A percentile compares a stretch with the other conserved stretches of the same genome.
These are phyloP conservation scores for Acanthurus lineatus DNA, from an alignment of 2,797 vertebrate genomes.

Conservation along the genomic window DNA sequence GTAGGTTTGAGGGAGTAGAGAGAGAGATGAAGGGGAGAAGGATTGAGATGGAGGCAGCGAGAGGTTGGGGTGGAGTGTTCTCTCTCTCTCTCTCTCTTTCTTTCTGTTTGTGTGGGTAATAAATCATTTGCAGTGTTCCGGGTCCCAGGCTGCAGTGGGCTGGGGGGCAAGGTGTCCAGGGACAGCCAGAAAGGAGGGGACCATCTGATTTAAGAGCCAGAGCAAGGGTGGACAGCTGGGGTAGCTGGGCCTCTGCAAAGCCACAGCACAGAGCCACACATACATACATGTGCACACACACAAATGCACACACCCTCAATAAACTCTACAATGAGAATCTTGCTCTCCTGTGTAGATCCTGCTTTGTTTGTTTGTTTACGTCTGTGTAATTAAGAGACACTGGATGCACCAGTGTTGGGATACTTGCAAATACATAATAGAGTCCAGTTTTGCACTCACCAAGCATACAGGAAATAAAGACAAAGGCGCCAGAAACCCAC, in stretches of 20 bases:
- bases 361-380: slow-evolving; percentile 6
- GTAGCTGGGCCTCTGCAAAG: slow-evolving; percentile 55
- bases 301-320: slow-evolving; percentile 1
- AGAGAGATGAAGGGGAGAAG: slow-evolving; percentile 60
- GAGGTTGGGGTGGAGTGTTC: slow-evolving; percentile 46
- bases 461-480: slow-evolving; percentile 15
- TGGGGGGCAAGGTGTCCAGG: slow-evolving; percentile 69
- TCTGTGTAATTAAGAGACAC: slow-evolving; percentile 11
- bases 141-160: slow-evolving; percentile 58
- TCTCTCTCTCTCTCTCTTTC: slow-evolving; percentile 37
- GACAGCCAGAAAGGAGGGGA: slow-evolving; percentile 63
- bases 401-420: not conserved
- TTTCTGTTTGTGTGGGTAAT: slow-evolving; percentile 58
- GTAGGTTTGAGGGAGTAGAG: slow-evolving; percentile 45
- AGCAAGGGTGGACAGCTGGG: slow-evolving; percentile 66
- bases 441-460: slow-evolving; percentile 14
- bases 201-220: slow-evolving; percentile 74
- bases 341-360: slow-evolving; percentile 11
- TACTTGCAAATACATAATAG: slow-evolving; percentile 1
- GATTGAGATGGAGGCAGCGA: slow-evolving; percentile 57
- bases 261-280: slow-evolving; percentile 26
- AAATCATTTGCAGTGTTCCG: slow-evolving; percentile 72
- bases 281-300: slow-evolving; percentile 6
- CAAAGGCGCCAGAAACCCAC: slow-evolving; percentile 9
- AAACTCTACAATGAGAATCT: slow-evolving; percentile 7